A percentile compares a stretch with the other conserved stretches of the same genome.
These are phyloP conservation scores for Busseola fusca DNA, from an alignment of 2,888 invertebrate species.

Conservation along the genomic window DNA sequence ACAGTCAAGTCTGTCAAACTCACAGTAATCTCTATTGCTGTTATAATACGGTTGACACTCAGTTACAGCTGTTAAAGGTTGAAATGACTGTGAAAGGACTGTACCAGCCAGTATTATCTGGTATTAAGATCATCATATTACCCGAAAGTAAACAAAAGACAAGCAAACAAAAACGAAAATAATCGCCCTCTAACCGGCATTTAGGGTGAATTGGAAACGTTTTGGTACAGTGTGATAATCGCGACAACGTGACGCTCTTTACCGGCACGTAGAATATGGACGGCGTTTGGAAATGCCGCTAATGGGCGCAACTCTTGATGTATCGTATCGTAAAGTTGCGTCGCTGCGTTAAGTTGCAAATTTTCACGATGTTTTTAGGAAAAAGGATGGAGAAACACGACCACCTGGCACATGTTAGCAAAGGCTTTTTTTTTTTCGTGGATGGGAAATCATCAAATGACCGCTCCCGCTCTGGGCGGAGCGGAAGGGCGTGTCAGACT, in stretches of 20 bases:
- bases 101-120: background rate
- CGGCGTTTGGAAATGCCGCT: constrained; percentile 68
- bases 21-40: background rate
- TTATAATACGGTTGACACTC: background rate
- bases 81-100: background rate
- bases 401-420: background rate
- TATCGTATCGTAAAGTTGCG: constrained; percentile 50
- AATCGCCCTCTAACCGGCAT: constrained; percentile 55
- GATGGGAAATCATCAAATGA: no score
- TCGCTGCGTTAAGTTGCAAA: constrained; percentile 9
- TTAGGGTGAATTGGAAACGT: constrained; percentile 58
- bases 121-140: constrained; percentile 2
- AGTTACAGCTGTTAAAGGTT: background rate
- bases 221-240: constrained; percentile 69
- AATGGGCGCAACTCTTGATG: constrained; percentile 65
- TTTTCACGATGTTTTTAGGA: background rate
- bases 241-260: constrained; percentile 69
- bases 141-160: constrained; percentile 36
- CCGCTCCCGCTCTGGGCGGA: no score
- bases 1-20: background rate
- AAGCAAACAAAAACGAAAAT: constrained; percentile 46
- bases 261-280: constrained; percentile 77
- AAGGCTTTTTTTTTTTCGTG: no score
- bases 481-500: no score
- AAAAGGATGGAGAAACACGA: background rate